Conservation (phyloP, 2,797 vertebrate genomes). For the Potorous gilbertii region DNA sequence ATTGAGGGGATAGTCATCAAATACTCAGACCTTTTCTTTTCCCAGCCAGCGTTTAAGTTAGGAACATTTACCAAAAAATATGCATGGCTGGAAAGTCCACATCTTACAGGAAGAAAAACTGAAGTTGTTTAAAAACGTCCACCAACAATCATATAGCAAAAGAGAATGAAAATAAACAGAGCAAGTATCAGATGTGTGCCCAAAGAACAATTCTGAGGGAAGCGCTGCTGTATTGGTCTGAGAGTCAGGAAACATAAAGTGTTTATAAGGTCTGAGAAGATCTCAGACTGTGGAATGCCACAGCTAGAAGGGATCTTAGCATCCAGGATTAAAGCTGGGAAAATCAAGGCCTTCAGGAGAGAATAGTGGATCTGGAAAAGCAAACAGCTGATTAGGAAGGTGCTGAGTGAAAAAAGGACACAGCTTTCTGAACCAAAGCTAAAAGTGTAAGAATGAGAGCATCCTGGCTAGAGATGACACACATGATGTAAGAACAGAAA, state of each 20-base stretch:
- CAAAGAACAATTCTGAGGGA: not conserved
- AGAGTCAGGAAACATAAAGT: not conserved
- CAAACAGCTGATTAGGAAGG: not conserved
- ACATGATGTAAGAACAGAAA: not conserved
- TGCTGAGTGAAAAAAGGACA: not conserved
- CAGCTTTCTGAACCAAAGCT: not conserved
- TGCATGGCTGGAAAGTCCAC: conserved; percentile 71
- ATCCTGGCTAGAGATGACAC: not conserved
- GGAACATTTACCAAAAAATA: conserved; percentile 76
- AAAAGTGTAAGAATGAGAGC: not conserved
- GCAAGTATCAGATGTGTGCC: not conserved
- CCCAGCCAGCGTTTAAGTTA: conserved; percentile 77
- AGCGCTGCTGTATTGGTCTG: not conserved
- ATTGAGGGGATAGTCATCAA: conserved; percentile 81
- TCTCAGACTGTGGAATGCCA: not conserved
- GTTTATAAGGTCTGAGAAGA: not conserved
- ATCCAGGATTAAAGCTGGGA: not conserved
- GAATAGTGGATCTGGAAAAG: not conserved
- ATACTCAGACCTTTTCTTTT: conserved; percentile 77
- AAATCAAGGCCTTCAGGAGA: not conserved
- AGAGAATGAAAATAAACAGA: conserved; percentile 28
- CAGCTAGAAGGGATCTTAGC: not conserved
- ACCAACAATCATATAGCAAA: conserved; percentile 38
- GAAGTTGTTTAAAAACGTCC: conserved; percentile 51
- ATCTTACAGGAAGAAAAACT: conserved; percentile 59